Evolutionary conservation across 2,113 vertebrate species (phyloP).

Genomic region (Xerus inauris): DNA sequence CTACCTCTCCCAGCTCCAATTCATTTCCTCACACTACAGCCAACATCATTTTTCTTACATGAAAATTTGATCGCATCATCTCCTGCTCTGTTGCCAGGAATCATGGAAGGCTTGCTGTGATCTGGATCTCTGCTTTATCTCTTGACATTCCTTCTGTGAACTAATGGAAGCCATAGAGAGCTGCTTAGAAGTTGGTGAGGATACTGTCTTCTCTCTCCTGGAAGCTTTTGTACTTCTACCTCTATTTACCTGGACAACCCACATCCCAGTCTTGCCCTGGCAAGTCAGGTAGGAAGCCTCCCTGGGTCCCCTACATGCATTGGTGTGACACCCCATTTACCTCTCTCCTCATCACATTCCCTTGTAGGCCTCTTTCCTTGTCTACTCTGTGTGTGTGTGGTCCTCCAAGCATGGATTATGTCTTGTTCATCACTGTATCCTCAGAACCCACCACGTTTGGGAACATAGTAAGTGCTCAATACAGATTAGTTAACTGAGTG

Average conservation of each 20-base stretch:
- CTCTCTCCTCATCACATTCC: background rate
- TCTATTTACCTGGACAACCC: background rate
- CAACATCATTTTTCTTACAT: background rate
- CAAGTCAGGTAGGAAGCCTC: background rate
- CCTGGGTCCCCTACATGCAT: accelerated
- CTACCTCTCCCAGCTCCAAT: background rate
- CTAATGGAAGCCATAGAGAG: background rate
- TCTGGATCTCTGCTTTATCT: background rate
- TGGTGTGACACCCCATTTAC: background rate
- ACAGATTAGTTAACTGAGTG: background rate
- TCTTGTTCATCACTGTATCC: background rate
- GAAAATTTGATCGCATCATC: background rate
- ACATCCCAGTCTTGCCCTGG: background rate
- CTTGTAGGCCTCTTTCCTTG: background rate
- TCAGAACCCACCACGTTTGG: background rate
- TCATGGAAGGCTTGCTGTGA: background rate
- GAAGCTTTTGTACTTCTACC: background rate
- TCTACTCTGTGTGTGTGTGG: background rate
- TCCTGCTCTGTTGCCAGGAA: background rate
- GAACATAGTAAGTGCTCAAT: background rate
- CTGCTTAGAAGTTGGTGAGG: background rate
- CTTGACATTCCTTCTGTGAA: background rate
- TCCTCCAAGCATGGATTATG: background rate
- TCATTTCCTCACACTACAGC: background rate
- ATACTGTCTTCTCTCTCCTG: background rate